A percentile compares a stretch with the other conserved stretches of the same genome.
These are phyloP conservation scores for Microctenopoma steveboyesi DNA, from an alignment of 2,797 vertebrate species.

Conservation along the genomic window DNA sequence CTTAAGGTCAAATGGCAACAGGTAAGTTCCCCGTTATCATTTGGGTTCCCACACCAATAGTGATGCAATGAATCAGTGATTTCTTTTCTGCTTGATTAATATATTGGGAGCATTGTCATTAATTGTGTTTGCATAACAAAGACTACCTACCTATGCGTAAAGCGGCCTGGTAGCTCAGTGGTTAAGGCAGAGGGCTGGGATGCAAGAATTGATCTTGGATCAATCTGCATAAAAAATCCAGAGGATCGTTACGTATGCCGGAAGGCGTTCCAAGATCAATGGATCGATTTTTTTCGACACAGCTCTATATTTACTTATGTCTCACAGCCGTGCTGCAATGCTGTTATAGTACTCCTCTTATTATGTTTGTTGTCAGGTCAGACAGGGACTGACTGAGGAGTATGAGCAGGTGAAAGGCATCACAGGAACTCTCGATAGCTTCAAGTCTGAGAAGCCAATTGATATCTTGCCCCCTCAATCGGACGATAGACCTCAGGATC, in stretches of 20 bases:
- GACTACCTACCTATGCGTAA: too few species aligned
- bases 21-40: slow-evolving; percentile 74
- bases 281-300: background rate
- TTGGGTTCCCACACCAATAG: background rate
- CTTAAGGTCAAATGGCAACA: slow-evolving; percentile 94
- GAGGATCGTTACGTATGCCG: too few species aligned
- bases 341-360: background rate
- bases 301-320: background rate
- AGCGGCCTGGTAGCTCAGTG: too few species aligned
- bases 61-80: background rate
- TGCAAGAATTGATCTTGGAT: too few species aligned
- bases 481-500: slow-evolving; percentile 88
- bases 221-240: too few species aligned
- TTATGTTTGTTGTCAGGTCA: slow-evolving; percentile 81
- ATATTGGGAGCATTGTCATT: too few species aligned
- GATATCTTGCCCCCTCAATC: slow-evolving; percentile 86
- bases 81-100: too few species aligned
- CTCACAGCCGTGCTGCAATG: background rate
- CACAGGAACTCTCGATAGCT: slow-evolving; percentile 92
- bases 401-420: slow-evolving; percentile 95
- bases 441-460: slow-evolving; percentile 90
- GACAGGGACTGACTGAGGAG: slow-evolving; percentile 92
- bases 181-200: too few species aligned
- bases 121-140: too few species aligned
- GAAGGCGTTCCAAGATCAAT: too few species aligned